These are phyloP conservation scores for Mycteria americana DNA, from an alignment of 2,797 vertebrate genomes.

Conservation along the genomic window DNA sequence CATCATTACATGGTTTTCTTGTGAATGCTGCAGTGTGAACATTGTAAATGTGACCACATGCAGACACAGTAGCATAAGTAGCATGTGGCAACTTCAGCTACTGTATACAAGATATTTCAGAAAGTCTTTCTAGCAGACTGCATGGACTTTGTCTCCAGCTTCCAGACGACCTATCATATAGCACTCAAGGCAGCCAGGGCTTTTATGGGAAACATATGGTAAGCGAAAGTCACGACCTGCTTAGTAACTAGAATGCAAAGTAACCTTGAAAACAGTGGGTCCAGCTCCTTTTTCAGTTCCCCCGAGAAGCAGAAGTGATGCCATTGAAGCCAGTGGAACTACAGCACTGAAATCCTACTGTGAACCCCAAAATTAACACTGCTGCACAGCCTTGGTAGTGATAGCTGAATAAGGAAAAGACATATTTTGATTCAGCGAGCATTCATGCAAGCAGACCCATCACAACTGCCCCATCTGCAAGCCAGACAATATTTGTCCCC, in stretches of 20 bases:
- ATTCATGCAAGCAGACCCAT: background rate
- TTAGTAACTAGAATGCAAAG: conserved; percentile 25
- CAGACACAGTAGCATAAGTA: background rate
- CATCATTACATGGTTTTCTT: background rate
- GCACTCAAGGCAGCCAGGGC: conserved; percentile 49
- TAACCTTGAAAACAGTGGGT: background rate
- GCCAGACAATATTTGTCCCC: background rate
- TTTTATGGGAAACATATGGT: conserved; percentile 74
- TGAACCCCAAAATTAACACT: background rate
- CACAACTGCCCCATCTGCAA: background rate
- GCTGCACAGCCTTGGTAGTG: background rate
- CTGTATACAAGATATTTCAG: conserved; percentile 36
- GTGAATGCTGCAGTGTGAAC: background rate
- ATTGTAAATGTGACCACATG: background rate
- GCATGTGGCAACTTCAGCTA: conserved; percentile 42
- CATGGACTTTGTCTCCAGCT: conserved; percentile 51
- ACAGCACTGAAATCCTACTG: background rate
- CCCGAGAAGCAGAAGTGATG: background rate
- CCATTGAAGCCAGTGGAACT: background rate
- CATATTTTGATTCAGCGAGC: background rate
- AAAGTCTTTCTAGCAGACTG: conserved; percentile 7
- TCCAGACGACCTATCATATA: conserved; percentile 56
- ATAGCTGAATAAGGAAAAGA: background rate
- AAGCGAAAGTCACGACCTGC: background rate
- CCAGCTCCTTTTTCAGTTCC: background rate